These are phyloP conservation scores for Drosophila anomalata DNA, from an alignment of 2,888 invertebrate species.

Conservation along the genomic window DNA sequence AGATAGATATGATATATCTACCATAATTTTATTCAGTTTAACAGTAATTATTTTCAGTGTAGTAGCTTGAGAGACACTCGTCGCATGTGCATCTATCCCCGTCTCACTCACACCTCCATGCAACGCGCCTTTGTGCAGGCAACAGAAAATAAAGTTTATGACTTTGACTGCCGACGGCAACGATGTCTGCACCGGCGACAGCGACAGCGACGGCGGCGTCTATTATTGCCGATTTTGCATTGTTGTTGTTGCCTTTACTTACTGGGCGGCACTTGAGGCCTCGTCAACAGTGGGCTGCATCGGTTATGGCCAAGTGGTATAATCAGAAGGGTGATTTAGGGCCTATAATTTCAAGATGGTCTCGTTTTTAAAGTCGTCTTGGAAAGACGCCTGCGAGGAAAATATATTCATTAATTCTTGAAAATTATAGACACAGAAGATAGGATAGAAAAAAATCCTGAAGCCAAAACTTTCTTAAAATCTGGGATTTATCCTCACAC, in stretches of 20 bases:
- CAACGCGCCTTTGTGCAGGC: conserved; percentile 76
- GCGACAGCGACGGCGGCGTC: conserved; percentile 52
- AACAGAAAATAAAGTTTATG: conserved; percentile 79
- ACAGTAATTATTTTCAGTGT: background rate
- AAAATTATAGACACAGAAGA: too few relatives aligned
- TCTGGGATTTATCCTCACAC: background rate
- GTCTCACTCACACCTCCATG: conserved; percentile 14
- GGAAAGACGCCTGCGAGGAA: background rate
- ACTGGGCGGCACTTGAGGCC: conserved; percentile 39
- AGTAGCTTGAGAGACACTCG: conserved; percentile 14
- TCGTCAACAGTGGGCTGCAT: conserved; percentile 47
- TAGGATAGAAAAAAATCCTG: background rate
- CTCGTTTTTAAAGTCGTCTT: background rate
- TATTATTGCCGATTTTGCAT: conserved; percentile 72
- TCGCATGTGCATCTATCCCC: conserved; percentile 65
- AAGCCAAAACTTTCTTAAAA: background rate
- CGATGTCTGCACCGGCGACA: conserved; percentile 72
- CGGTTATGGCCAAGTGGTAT: background rate
- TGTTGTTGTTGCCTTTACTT: conserved; percentile 47
- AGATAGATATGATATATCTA: too few relatives aligned
- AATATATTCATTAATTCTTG: background rate
- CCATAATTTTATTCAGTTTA: too few relatives aligned
- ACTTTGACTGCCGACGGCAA: conserved; percentile 75
- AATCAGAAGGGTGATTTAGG: background rate
- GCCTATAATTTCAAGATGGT: background rate